Percentiles rank a stretch among this genome's conserved stretches.
These are phyloP conservation scores for Gymnoscopelus microlampas DNA, from an alignment of 2,797 vertebrate species.

Conservation along the genomic window DNA sequence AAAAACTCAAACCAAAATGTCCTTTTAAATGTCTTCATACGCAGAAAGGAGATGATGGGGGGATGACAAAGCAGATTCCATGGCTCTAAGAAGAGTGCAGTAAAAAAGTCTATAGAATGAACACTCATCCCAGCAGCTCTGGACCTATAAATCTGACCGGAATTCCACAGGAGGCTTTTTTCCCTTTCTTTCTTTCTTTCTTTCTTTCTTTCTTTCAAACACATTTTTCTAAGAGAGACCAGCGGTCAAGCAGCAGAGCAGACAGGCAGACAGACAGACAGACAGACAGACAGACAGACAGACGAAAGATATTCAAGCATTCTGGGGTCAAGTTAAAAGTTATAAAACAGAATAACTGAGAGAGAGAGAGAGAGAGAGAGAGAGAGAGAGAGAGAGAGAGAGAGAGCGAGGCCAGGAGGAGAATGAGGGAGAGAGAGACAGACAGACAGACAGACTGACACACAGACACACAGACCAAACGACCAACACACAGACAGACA, in stretches of 20 bases:
- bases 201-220: not conserved
- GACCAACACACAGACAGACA: too few relatives aligned
- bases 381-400: too few relatives aligned
- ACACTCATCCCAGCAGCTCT: conserved; percentile 31
- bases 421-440: too few relatives aligned
- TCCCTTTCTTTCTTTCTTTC: too few relatives aligned
- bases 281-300: too few relatives aligned
- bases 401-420: too few relatives aligned
- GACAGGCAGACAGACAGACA: conserved; percentile 12
- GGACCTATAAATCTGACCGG: conserved; percentile 52
- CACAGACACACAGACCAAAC: too few relatives aligned
- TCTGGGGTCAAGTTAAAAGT: conserved; percentile 51
- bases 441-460: too few relatives aligned
- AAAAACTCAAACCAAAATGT: too few relatives aligned
- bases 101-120: conserved; percentile 37
- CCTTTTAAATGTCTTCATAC: too few relatives aligned
- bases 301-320: conserved; percentile 43
- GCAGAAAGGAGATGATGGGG: conserved; percentile 2
- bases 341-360: conserved; percentile 30
- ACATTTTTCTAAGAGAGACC: conserved; percentile 33
- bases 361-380: conserved; percentile 25
- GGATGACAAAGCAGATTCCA: conserved; percentile 70
- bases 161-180: conserved; percentile 47
- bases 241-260: not conserved
- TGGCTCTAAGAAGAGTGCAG: conserved; percentile 7